Percentiles rank a stretch among this genome's conserved stretches.
Conservation (phyloP, 2,113 vertebrate species). For the Corvus cornix region DNA sequence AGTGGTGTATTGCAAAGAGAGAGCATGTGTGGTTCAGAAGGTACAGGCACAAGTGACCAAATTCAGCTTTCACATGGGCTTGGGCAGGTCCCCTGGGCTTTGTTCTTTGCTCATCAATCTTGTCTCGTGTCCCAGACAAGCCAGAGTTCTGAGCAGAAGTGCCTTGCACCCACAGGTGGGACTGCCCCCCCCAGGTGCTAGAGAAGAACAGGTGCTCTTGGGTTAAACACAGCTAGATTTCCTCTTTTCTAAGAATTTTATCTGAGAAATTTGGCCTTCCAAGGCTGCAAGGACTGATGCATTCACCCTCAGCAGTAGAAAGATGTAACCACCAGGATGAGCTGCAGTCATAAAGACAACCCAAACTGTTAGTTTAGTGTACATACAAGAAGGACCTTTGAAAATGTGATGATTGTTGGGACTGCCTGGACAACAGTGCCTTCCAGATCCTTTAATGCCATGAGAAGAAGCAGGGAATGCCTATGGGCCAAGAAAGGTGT, state of each 20-base stretch:
- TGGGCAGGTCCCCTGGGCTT: neutral
- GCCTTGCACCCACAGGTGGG: neutral
- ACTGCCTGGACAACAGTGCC: neutral
- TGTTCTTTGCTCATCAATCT: neutral
- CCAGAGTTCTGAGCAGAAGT: neutral
- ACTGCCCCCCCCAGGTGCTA: neutral
- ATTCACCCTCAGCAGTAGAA: neutral
- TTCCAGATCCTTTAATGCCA: neutral
- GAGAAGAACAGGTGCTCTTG: rapidly evolving
- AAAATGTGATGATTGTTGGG: neutral
- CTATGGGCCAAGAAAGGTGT: too few species aligned
- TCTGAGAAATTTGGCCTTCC: neutral
- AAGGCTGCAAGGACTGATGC: neutral
- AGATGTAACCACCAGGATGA: neutral
- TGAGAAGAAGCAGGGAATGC: neutral
- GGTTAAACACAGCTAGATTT: neutral
- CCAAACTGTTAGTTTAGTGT: neutral
- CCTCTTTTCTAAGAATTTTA: neutral
- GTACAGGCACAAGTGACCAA: neutral
- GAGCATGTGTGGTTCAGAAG: neutral
- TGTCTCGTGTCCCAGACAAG: neutral
- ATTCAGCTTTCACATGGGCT: neutral
- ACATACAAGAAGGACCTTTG: neutral
- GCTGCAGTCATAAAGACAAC: neutral
- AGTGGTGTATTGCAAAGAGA: neutral